These are phyloP conservation scores for Porites rus DNA, from an alignment of 92 coral and sea anemone genomes.

Conservation along the genomic window DNA sequence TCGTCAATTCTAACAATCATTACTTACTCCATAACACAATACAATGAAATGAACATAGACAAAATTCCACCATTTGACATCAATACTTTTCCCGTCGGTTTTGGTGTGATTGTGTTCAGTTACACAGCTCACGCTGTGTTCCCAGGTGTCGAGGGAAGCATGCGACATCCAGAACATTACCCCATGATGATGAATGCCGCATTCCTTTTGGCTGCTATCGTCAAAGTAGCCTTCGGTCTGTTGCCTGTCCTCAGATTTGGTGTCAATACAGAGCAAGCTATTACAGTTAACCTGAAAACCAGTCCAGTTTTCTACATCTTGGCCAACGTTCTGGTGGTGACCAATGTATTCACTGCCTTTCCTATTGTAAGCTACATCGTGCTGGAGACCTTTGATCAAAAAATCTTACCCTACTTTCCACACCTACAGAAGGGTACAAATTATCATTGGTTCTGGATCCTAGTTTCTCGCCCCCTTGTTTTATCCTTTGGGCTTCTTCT, in stretches of 20 bases:
- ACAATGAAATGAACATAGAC: conserved; percentile 53
- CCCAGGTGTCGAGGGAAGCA: conserved; percentile 88
- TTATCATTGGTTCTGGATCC: conserved; percentile 82
- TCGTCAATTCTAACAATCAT: conserved; percentile 68
- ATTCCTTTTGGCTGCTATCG: conserved; percentile 71
- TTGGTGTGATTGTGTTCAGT: conserved; percentile 88
- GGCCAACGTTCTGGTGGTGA: conserved; percentile 75
- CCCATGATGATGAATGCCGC: conserved; percentile 87
- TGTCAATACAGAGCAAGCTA: conserved; percentile 64
- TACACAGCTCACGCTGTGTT: conserved; percentile 89
- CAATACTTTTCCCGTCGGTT: conserved; percentile 77
- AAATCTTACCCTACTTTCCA: conserved; percentile 73
- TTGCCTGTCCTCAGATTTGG: conserved; percentile 84
- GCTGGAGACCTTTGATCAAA: conserved; percentile 73
- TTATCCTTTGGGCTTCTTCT: conserved; percentile 75
- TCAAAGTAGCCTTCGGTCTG: conserved; percentile 77
- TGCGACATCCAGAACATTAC: conserved; percentile 74
- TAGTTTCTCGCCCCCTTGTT: conserved; percentile 65
- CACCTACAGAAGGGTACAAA: conserved; percentile 64
- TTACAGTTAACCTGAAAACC: conserved; percentile 77
- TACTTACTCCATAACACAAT: conserved; percentile 68
- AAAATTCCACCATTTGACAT: conserved; percentile 73
- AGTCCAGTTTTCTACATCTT: conserved; percentile 61
- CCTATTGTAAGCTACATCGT: conserved; percentile 78
- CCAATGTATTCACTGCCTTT: conserved; percentile 79